Evolutionary conservation across 2,888 invertebrate genomes (phyloP), one percentile per base, ranked within the genome.

Genomic region (Epistrophe eligans): DNA sequence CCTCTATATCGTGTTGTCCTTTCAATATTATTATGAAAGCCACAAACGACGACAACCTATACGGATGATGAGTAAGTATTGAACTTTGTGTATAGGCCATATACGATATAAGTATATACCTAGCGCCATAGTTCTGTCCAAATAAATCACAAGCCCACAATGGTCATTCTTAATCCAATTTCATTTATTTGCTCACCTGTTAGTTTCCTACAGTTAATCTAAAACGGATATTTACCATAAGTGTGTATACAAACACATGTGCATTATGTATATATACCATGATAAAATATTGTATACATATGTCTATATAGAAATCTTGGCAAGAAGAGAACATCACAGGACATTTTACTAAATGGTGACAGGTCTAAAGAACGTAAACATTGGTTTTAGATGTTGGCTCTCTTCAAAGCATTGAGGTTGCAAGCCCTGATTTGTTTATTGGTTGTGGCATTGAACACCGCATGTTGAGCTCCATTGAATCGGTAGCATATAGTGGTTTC

Each of bases 101-200:
- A 32, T 32, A 6, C 7, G 32, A 24, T 24, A 24, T 32, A 32
- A 6, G 32, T 32, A 32, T 4, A 55, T 19, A 9, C 15, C 24
- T 24, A 40, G 17, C 11, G 10, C 2, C n/a, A 35, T 57, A 32
- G 9, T 35, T 17, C 35, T 66, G 66, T 32, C 48, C 48, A 66
- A 66, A 66, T 66, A 66, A 66, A 66, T 66, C 66, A 66, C 13
- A 66, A 32, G 7, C 48, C 48, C 66, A 66, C 48, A 66, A 48
- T 66, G 45, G 11, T 10, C 13, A 48, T 66, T 66, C 66, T 32
- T 45, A 66, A 66, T 66, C 32, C 48, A 48, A 48, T 66, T 48
- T 17, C 32, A 48, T 48, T 48, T 66, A 66, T 66, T 66, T 66
- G 66, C 66, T 66, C 66, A 66, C 66, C 66, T 66, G 66, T 48